Evolutionary conservation across 2,888 invertebrate species (phyloP).

Genomic region (Steinernema carpocapsae): DNA sequence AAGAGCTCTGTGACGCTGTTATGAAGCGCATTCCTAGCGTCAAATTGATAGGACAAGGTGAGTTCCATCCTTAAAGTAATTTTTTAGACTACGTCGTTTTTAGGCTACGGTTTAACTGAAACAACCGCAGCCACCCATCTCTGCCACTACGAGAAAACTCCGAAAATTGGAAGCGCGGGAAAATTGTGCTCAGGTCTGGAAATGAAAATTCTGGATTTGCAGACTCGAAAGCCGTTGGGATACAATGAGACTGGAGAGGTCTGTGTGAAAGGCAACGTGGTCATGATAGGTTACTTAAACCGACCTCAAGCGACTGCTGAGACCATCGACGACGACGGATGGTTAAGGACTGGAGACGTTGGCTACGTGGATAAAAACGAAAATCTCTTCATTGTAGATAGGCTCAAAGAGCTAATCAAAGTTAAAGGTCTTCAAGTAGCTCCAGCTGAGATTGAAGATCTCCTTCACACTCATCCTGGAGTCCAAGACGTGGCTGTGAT

Average conservation of each 20-base stretch:
- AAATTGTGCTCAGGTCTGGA: constrained; percentile 75
- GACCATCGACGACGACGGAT: constrained; percentile 79
- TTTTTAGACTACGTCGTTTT: background rate
- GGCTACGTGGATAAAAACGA: constrained; percentile 81
- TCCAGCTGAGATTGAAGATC: constrained; percentile 83
- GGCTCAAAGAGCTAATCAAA: constrained; percentile 88
- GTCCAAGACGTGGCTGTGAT: constrained; percentile 82
- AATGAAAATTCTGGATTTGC: constrained; percentile 70
- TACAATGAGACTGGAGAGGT: background rate
- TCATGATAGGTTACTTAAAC: constrained; percentile 78
- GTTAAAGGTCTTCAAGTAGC: constrained; percentile 82
- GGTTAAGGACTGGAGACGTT: constrained; percentile 79
- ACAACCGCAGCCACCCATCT: constrained; percentile 38
- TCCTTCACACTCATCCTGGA: constrained; percentile 77
- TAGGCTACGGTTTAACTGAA: constrained; percentile 41
- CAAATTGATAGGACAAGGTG: constrained; percentile 46
- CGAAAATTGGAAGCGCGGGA: constrained; percentile 78
- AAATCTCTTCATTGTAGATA: constrained; percentile 81
- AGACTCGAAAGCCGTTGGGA: background rate
- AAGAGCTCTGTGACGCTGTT: constrained; percentile 62
- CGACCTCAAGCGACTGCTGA: constrained; percentile 77
- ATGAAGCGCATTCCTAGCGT: constrained; percentile 53
- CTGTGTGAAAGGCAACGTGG: background rate
- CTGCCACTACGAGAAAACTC: constrained; percentile 55
- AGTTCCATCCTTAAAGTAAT: background rate